Conservation (phyloP, 2,888 invertebrate genomes). For the Dasysyrphus albostriatus region DNA sequence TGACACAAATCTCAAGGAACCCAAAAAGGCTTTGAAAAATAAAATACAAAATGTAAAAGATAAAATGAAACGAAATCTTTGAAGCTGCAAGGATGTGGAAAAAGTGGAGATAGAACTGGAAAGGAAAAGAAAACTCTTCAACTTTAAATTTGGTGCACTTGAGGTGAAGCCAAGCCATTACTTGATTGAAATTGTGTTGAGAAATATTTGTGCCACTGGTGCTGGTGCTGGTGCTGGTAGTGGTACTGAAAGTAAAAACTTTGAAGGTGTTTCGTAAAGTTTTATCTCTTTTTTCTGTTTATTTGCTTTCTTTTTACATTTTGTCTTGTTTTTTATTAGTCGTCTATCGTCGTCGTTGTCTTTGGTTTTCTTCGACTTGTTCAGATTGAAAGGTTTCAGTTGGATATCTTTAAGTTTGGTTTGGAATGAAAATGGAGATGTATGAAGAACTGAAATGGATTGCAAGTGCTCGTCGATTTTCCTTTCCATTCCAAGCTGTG, state of each 20-base stretch:
- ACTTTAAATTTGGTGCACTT: conserved; percentile 73
- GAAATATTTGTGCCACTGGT: conserved; percentile 57
- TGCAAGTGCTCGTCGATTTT: conserved; percentile 55
- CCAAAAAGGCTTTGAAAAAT: conserved; percentile 47
- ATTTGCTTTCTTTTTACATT: conserved; percentile 17
- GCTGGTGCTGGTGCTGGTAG: conserved; percentile 17
- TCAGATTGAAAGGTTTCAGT: conserved; percentile 60
- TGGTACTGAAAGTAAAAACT: conserved; percentile 61
- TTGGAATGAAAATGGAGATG: conserved; percentile 27
- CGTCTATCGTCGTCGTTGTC: conserved; percentile 15
- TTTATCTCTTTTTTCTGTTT: conserved; percentile 37
- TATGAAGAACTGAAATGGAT: conserved; percentile 61
- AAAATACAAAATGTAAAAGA: conserved; percentile 33
- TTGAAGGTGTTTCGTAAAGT: conserved; percentile 59
- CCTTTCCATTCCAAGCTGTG: conserved; percentile 15
- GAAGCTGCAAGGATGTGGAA: conserved; percentile 63
- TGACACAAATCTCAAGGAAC: conserved; percentile 60
- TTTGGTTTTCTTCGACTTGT: conserved; percentile 34
- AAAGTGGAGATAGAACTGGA: conserved; percentile 25
- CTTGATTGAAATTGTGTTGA: conserved; percentile 72
- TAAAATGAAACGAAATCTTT: conserved; percentile 55
- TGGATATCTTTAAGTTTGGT: conserved; percentile 49
- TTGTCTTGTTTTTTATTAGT: conserved; percentile 32
- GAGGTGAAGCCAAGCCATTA: conserved; percentile 74
- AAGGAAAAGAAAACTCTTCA: conserved; percentile 57